Base-by-base conservation (phyloP, 2,888 invertebrate genomes). In the Chrysolina oricalcia region DNA sequence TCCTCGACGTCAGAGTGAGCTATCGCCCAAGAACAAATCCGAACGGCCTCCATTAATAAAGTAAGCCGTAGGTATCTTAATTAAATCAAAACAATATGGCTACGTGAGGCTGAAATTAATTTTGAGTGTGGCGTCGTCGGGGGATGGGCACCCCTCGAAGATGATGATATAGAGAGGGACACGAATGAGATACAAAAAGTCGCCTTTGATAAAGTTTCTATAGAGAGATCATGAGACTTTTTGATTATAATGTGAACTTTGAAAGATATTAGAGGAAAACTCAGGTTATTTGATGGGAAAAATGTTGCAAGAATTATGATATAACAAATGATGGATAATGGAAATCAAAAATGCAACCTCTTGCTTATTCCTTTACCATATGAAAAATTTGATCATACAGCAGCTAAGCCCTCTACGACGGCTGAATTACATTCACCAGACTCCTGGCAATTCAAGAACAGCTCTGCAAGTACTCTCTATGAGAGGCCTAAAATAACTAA, bases 41-140 rank as follows among this genome's bases (percentile, higher is more conserved):
- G 75, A 75, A 71, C 71, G 66, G 73, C 66, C 62, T 73, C 85
- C 84, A 85, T 86, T 85, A 85, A 85, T 86, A 86, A 86, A 86
- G 83, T 83, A 83, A 84, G 82, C 85, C 81, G 83, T 83, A 85
- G 86, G 86, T 87, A 87, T 87, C 87, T 87, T 87, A 87, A 87
- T 87, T 87, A 87, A 87, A 87, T 87, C 87, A 87, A 87, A 87
- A 87, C 87, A 87, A 87, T 86, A 86, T 85, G 86, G 86, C 85
- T 82, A 87, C 85, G 85, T 85, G 85, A 86, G 85, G 83, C 85
- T 84, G 85, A 87, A 86, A 87, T 87, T 87, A 87, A 87, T 87
- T 87, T 85, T 77, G 83, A 82, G 80, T 79, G 78, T 73, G 73
- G 70, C 66, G 62, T 70, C 19, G 67, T 15, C 65, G 50, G 70